Evolutionary conservation across 1,140 invertebrate species (phyloP).

Genomic region (Caenorhabditis briggsae): DNA sequence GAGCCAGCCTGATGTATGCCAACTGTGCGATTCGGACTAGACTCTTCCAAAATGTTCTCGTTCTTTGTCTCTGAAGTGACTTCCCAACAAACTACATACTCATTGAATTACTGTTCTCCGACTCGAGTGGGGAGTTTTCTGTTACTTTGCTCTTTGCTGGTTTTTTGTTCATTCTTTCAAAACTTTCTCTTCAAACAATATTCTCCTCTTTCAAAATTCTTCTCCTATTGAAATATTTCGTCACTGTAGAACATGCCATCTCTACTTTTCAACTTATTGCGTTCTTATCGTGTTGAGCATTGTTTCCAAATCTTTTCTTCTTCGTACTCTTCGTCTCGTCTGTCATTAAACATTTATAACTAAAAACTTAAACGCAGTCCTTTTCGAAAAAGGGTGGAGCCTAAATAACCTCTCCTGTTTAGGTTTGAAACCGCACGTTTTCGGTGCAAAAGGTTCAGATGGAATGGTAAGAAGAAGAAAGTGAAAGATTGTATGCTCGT

Average conservation of each 20-base stretch:
- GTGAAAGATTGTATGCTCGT: slow-evolving; percentile 21
- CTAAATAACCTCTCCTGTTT: neutral
- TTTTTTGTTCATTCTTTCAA: too few species aligned
- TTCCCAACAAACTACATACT: too few species aligned
- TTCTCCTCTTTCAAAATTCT: neutral
- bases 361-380: neutral
- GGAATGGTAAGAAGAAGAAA: neutral
- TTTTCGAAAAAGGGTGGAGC: slow-evolving; percentile 8
- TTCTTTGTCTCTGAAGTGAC: too few species aligned
- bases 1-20: too few species aligned
- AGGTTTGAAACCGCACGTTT: slow-evolving; percentile 32
- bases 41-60: too few species aligned
- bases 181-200: too few species aligned
- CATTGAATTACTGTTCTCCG: too few species aligned
- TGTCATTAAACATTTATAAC: neutral
- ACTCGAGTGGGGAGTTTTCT: too few species aligned
- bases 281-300: slow-evolving; percentile 10
- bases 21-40: too few species aligned
- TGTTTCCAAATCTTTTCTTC: slow-evolving; percentile 4
- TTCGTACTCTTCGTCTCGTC: neutral
- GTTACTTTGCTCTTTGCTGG: too few species aligned
- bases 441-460: slow-evolving; percentile 45
- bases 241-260: too few species aligned
- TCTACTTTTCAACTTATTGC: neutral
- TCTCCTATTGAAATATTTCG: neutral